Conservation (phyloP, 2,888 invertebrate genomes). For the Agriopis marginaria region DNA sequence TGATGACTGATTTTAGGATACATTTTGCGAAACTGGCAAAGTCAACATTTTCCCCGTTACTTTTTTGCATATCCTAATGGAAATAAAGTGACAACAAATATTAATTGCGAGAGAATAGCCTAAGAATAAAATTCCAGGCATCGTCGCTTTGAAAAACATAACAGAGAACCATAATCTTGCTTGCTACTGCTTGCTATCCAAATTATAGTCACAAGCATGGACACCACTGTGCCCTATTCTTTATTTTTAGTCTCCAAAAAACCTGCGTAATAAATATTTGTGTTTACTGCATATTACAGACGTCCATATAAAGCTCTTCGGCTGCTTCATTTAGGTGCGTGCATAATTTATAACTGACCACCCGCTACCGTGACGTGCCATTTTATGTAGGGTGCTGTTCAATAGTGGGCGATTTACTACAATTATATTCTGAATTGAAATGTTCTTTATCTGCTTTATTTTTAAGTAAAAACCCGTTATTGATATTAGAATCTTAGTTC, state of each 20-base stretch:
- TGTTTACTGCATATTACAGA: not conserved
- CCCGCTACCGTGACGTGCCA: conserved; percentile 33
- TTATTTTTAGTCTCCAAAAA: not conserved
- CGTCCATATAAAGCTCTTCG: conserved; percentile 12
- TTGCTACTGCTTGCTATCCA: not conserved
- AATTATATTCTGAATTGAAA: not conserved
- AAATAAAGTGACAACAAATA: no score
- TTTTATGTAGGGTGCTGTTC: conserved; percentile 30
- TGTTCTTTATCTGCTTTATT: not conserved
- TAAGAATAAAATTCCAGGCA: no score
- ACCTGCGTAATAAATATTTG: not conserved
- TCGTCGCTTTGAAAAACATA: no score
- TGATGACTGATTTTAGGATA: no score
- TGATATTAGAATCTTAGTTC: no score
- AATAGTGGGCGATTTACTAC: conserved; percentile 26
- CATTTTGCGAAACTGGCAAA: no score
- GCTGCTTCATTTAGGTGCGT: conserved; percentile 41
- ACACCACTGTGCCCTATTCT: no score
- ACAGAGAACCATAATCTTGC: not conserved
- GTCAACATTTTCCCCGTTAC: no score
- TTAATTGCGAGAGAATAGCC: no score
- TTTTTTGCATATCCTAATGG: no score
- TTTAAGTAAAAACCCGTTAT: no score
- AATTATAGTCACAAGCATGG: not conserved
- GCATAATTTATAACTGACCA: conserved; percentile 39